Evolutionary conservation across 1,140 invertebrate genomes (phyloP).

Genomic region (Physella acuta): DNA sequence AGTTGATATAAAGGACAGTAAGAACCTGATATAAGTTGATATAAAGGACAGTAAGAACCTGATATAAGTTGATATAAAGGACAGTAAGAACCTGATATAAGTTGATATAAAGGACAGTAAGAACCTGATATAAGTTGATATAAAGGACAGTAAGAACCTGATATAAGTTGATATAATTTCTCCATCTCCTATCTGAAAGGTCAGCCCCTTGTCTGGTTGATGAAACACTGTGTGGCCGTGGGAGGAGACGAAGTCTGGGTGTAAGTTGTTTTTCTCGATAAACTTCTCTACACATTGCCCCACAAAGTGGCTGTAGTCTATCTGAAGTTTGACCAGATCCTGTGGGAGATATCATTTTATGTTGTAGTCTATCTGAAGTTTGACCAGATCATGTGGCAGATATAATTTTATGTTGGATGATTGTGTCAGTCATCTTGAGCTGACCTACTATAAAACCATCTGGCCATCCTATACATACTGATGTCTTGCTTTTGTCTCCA

Average conservation of each 20-base stretch:
- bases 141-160: conserved; percentile 32
- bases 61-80: conserved; percentile 41
- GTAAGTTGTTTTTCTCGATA: conserved; percentile 32
- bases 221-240: conserved; percentile 57
- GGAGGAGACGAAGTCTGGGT: conserved; percentile 44
- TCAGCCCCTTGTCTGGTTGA: conserved; percentile 43
- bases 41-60: conserved; percentile 35
- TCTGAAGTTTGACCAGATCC: not conserved
- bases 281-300: conserved; percentile 39
- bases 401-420: too few species aligned
- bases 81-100: conserved; percentile 35
- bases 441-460: too few species aligned
- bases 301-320: conserved; percentile 32
- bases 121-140: conserved; percentile 38
- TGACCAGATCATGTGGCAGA: not conserved
- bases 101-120: conserved; percentile 37
- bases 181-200: conserved; percentile 53
- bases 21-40: conserved; percentile 37
- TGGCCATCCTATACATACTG: too few species aligned
- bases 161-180: conserved; percentile 46
- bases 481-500: too few species aligned
- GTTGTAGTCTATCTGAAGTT: conserved; percentile 6
- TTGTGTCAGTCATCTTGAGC: too few species aligned
- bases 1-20: conserved; percentile 34
- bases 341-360: not conserved